These are phyloP conservation scores for Brachypterus glaber DNA, from an alignment of 2,888 invertebrate genomes.

Conservation along the genomic window DNA sequence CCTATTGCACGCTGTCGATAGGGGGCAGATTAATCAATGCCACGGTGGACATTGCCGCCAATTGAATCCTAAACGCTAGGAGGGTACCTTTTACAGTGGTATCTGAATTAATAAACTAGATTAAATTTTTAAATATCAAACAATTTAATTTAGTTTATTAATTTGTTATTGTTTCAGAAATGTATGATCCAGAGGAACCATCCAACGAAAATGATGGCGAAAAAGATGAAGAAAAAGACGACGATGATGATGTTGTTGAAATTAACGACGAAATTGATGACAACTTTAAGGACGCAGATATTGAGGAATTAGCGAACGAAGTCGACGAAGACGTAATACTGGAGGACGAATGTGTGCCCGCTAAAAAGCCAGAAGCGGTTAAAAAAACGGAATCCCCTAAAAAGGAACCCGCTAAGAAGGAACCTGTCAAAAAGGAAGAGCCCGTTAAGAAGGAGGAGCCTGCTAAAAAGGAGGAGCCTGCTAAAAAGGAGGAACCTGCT, in stretches of 20 bases:
- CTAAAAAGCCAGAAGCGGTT: conserved; percentile 4
- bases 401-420: conserved; percentile 28
- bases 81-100: too few relatives aligned
- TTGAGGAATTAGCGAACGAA: conserved; percentile 39
- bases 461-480: conserved; percentile 30
- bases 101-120: too few relatives aligned
- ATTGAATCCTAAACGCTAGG: too few relatives aligned
- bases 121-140: not conserved
- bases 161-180: conserved; percentile 23
- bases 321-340: conserved; percentile 38
- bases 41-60: too few relatives aligned
- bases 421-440: conserved; percentile 38
- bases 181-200: conserved; percentile 37
- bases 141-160: not conserved
- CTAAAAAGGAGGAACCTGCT: conserved; percentile 25
- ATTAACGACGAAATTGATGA: conserved; percentile 7
- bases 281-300: conserved; percentile 25
- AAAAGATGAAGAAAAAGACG: conserved; percentile 13
- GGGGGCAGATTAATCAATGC: too few relatives aligned
- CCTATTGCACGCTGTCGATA: conserved; percentile 4
- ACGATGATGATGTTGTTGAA: conserved; percentile 8
- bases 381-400: conserved; percentile 5
- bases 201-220: conserved; percentile 29
- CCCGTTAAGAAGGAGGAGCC: conserved; percentile 29
- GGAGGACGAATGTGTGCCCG: conserved; percentile 22